These are phyloP conservation scores for Mormyrus proboscirostris DNA, from an alignment of 2,797 vertebrate genomes.

Conservation along the genomic window DNA sequence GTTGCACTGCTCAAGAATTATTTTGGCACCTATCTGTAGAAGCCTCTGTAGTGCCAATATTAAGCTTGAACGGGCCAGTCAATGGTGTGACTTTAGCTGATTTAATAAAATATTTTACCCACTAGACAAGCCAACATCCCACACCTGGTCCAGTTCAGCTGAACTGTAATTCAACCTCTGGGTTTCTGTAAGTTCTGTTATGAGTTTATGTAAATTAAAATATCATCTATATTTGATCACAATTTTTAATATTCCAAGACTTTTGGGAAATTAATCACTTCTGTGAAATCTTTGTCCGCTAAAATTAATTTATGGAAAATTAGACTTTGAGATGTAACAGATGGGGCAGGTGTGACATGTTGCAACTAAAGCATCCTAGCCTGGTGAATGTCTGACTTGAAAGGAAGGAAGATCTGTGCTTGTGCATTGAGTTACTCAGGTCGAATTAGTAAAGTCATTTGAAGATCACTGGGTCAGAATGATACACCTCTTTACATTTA, in stretches of 20 bases:
- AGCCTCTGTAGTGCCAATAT: background rate
- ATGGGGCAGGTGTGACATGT: conserved; percentile 39
- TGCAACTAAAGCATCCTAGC: conserved; percentile 32
- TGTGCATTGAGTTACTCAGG: conserved; percentile 54
- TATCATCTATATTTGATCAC: conserved; percentile 44
- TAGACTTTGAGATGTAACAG: conserved; percentile 33
- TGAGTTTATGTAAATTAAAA: conserved; percentile 34
- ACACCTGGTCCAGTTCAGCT: conserved; percentile 22
- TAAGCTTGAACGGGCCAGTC: background rate
- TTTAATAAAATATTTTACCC: conserved; percentile 15
- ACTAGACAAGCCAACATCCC: background rate
- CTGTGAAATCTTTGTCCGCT: conserved; percentile 45
- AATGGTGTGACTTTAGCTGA: background rate
- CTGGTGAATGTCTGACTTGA: conserved; percentile 52
- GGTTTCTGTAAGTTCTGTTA: conserved; percentile 41
- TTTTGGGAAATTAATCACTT: conserved; percentile 55
- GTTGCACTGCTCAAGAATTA: conserved; percentile 11
- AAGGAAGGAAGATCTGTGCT: conserved; percentile 50
- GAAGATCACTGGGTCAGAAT: conserved; percentile 52
- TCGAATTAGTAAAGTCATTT: conserved; percentile 63
- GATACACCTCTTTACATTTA: conserved; percentile 19
- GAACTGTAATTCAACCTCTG: conserved; percentile 26
- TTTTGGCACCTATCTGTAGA: background rate
- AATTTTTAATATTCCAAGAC: conserved; percentile 48
- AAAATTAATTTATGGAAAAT: conserved; percentile 61